A percentile compares a stretch with the other conserved stretches of the same genome.
phyloP scores from a whole-genome alignment of 2,888 invertebrate genomes.

The Amaurobius ferox region DNA sequence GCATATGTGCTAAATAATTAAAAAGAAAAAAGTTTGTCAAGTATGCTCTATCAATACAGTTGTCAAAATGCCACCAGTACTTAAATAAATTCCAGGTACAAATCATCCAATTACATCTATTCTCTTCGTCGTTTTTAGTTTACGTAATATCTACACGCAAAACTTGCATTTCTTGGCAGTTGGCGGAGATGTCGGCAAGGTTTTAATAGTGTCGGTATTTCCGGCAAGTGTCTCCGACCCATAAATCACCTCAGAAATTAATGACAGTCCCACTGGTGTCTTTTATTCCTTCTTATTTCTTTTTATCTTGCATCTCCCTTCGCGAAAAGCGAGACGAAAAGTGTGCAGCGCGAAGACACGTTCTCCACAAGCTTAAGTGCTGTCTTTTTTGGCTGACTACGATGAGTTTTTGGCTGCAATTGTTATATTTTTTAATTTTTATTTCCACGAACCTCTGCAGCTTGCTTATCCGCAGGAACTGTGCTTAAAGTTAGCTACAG shows the following conservation, averaged over 20 bases:
- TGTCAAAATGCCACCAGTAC: not conserved
- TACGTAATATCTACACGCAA: slow-evolving; percentile 52
- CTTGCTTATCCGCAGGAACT: not conserved
- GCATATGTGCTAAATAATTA: not conserved
- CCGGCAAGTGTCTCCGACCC: slow-evolving; percentile 52
- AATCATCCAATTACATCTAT: not conserved
- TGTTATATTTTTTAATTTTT: not conserved
- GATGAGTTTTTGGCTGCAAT: not conserved
- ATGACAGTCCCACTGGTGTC: slow-evolving; percentile 64
- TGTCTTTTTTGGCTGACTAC: slow-evolving; percentile 12
- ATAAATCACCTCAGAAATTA: slow-evolving; percentile 69
- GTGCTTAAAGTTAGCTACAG: too few species aligned
- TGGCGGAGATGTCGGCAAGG: slow-evolving; percentile 16
- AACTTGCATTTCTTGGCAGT: slow-evolving; percentile 50
- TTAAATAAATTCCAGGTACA: not conserved
- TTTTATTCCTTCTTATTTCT: slow-evolving; percentile 45
- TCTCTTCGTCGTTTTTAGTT: not conserved
- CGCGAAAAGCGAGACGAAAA: slow-evolving; percentile 51
- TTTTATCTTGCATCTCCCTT: not conserved
- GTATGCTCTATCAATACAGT: not conserved
- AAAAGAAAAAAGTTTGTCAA: too few species aligned
- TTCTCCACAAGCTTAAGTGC: slow-evolving; percentile 9
- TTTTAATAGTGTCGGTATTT: slow-evolving; percentile 58
- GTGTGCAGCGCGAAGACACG: slow-evolving; percentile 39
- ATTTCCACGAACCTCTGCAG: not conserved